Base-by-base conservation (phyloP, 2,797 vertebrate genomes). In the Pygocentrus nattereri region DNA sequence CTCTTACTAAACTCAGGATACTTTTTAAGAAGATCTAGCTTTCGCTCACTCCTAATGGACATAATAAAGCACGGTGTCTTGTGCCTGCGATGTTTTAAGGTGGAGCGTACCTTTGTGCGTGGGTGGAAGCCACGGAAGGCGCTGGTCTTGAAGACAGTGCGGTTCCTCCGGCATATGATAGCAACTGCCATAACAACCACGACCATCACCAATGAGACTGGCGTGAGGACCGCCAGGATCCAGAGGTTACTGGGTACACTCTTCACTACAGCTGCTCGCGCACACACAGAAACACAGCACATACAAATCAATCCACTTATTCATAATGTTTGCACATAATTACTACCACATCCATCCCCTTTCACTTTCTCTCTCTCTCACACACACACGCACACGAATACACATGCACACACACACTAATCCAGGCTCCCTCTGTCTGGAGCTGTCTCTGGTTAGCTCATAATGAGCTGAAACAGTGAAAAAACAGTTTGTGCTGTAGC, bases 191-290 rank as follows among this genome's bases (percentile, higher is more conserved):
- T 98, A 89, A 96, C 94, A 79, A 98, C 96, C 86, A 98, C 96
- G 81, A 98, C 95, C 0, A 97, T 92, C 87, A 98, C 93, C 87
- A 99, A 92, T 0, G 96, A 95, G 0, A 99, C 97, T 30, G 98
- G 98, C 0, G 97, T 97, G 87, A 99, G 90, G 61, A 99, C 95
- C 0, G 98, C 97, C 34, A 99, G 96, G 92, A 99, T 97, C 98
- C 98, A 99, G 87, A 99, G 89, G 93, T 98, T 98, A 89, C 95
- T 96, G 2, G 97, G 97, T 0, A 96, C 96, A 5, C 93, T 98
- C 92, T 99, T 99, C 41, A 99, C 95, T 84, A 99, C 97, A 10
- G 98, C 98, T 99, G 83, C 27, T 50, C 68, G 68, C 58, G 80
- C 18, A 52, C 31, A 73, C 58, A 79, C 54, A 38, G 34, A 38